Evolutionary conservation across 2,797 vertebrate genomes (phyloP).

Genomic region (Schizothorax lantsangensis): DNA sequence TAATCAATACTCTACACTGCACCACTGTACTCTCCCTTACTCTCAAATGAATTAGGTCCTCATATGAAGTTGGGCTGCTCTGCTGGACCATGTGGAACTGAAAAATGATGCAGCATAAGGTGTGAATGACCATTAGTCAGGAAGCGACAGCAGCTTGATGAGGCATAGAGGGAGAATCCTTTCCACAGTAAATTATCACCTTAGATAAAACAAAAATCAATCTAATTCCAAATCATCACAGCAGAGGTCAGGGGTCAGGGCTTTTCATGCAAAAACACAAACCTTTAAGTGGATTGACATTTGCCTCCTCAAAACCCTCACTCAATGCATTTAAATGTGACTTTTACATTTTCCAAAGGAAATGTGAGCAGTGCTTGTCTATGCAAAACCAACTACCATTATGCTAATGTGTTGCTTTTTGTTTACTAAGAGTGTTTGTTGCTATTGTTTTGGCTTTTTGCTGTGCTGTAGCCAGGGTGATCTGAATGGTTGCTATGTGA

Average conservation of each 20-base stretch:
- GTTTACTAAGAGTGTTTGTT: neutral
- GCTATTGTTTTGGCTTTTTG: too few species aligned
- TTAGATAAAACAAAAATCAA: neutral
- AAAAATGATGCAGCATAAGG: constrained; percentile 39
- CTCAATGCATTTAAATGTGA: neutral
- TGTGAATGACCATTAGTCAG: constrained; percentile 43
- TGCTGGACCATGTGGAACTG: constrained; percentile 35
- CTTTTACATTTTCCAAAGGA: neutral
- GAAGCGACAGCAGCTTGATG: constrained; percentile 24
- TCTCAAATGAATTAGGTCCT: constrained; percentile 67
- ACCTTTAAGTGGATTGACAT: neutral
- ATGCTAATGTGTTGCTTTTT: neutral
- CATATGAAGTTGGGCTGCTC: constrained; percentile 59
- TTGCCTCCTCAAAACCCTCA: neutral
- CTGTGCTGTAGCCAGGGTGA: neutral
- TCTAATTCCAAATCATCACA: neutral
- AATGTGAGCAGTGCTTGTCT: neutral
- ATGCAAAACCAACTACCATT: neutral
- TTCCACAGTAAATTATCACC: neutral
- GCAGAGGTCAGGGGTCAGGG: neutral
- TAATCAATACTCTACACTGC: constrained; percentile 61
- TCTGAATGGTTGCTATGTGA: neutral
- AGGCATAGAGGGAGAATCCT: constrained; percentile 1
- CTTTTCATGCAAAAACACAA: neutral
- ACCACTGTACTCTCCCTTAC: constrained; percentile 5